Evolutionary conservation across 2,113 vertebrate species (phyloP).

Genomic region (Amazona vittata): DNA sequence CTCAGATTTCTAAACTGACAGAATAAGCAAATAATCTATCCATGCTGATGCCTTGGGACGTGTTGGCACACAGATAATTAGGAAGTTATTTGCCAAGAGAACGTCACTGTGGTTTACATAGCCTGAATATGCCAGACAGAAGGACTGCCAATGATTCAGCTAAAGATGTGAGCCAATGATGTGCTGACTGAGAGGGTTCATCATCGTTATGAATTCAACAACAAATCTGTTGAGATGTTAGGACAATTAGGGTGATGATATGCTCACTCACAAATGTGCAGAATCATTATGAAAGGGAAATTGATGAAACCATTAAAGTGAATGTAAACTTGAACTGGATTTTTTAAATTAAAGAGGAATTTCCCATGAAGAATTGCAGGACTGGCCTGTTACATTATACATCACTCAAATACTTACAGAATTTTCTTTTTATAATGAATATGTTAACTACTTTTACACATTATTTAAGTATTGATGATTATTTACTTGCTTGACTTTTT

Average conservation of each 20-base stretch:
- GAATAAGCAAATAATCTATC: background rate
- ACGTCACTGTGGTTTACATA: background rate
- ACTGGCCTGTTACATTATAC: background rate
- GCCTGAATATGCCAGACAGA: background rate
- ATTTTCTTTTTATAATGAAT: background rate
- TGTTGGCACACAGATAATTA: background rate
- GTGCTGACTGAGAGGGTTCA: background rate
- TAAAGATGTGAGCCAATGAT: background rate
- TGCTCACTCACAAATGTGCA: background rate
- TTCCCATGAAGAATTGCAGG: background rate
- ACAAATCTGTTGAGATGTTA: background rate
- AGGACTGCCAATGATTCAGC: background rate
- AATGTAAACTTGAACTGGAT: background rate
- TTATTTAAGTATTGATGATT: background rate
- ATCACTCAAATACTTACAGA: background rate
- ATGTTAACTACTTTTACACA: background rate
- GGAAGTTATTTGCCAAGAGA: background rate
- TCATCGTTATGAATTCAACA: background rate
- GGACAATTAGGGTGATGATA: background rate
- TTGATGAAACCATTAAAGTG: background rate
- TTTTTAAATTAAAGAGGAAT: conserved; percentile 32
- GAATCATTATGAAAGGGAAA: background rate
- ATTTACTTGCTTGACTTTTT: background rate
- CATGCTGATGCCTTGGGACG: background rate
- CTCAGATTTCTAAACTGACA: background rate